Conservation (phyloP, 1,140 invertebrate species). For the Daktulosphaira vitifoliae region DNA sequence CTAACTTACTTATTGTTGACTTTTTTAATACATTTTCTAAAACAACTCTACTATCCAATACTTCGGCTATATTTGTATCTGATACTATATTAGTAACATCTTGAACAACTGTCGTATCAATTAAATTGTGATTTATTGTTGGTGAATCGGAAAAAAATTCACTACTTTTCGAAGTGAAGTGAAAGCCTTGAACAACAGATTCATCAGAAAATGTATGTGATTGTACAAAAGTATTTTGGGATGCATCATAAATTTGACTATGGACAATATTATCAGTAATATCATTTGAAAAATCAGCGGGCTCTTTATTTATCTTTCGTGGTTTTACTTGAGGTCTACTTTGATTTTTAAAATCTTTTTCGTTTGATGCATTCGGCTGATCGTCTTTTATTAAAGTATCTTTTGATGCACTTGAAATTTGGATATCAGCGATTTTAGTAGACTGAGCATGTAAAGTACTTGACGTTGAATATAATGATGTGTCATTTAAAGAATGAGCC, state of each 20-base stretch:
- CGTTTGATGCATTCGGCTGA: not conserved
- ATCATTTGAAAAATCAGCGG: not conserved
- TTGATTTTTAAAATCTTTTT: not conserved
- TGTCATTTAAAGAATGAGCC: not conserved
- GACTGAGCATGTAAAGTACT: no score
- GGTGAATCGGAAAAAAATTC: conserved; percentile 7
- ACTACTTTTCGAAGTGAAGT: conserved; percentile 1
- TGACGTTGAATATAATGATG: no score
- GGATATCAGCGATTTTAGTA: not conserved
- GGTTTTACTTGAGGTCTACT: not conserved
- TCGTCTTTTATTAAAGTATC: not conserved
- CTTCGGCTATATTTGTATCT: not conserved
- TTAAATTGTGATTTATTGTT: not conserved
- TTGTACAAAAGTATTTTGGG: not conserved
- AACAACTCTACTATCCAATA: not conserved
- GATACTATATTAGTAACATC: conserved; percentile 4
- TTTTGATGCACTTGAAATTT: no score
- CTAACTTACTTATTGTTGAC: not conserved
- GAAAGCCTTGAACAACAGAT: conserved; percentile 7
- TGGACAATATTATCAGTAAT: not conserved
- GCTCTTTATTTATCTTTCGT: not conserved
- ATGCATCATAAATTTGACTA: not conserved
- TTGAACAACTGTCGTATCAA: not conserved
- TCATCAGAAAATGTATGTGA: conserved; percentile 7
- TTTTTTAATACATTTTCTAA: not conserved